Evolutionary conservation across 2,797 vertebrate species (phyloP), one percentile per base, ranked within the genome.

Genomic region (Gymnocypris eckloni): DNA sequence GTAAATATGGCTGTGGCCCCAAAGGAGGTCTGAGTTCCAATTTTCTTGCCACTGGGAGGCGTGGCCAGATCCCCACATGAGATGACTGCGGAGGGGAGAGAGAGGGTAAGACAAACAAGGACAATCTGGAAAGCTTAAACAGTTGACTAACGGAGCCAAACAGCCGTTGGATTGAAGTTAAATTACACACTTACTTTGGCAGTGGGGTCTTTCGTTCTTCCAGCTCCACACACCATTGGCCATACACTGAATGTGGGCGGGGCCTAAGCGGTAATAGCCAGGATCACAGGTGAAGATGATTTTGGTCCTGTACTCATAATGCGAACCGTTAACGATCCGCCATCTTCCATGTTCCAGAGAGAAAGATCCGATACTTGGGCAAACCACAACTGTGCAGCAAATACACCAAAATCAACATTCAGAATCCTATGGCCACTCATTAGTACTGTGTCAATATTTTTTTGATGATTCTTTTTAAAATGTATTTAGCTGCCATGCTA

Each of bases 261-360:
- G 98, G 86, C 98, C 98, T 84, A 99, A 90, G 22, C 98, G 95
- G 89, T 97, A 98, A 92, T 99, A 99, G 4, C 98, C 98, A 28
- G 98, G 98, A 88, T 99, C 98, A 79, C 98, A 99, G 92, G 96
- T 99, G 93, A 99, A 99, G 91, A 99, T 97, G 6, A 99, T 98
- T 90, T 98, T 98, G 43, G 98, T 99, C 92, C 97, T 96, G 91
- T 97, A 99, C 71, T 99, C 98, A 22, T 99, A 99, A 93, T 99
- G 98, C 4, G 98, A 99, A 39, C 98, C 98, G 80, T 99, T 99
- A 84, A 99, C 98, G 77, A 99, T 99, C 91, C 95, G 94, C 98
- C 98, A 99, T 84, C 98, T 96, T 86, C 98, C 98, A 10, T 99
- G 98, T 87, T 99, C 98, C 92, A 99, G 87, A 12, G 97, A 97